Percentiles rank a stretch among this genome's conserved stretches.
These are phyloP conservation scores for Xestia rhomboidea DNA, from an alignment of 2,888 invertebrate genomes.

Conservation along the genomic window DNA sequence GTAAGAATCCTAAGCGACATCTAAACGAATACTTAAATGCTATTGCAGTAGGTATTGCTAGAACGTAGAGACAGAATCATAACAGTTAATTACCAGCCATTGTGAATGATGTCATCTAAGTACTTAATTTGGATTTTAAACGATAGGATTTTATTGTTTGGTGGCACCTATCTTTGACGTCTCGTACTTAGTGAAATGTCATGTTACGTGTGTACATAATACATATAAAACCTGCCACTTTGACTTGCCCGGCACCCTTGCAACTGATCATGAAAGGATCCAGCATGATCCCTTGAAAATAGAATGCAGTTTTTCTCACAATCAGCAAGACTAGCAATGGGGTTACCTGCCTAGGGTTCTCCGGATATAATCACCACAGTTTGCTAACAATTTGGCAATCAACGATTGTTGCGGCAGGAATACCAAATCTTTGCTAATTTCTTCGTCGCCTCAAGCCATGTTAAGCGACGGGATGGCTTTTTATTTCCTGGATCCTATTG, in stretches of 20 bases:
- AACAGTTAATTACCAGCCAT: background rate
- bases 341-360: background rate
- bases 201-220: background rate
- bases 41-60: too few relatives aligned
- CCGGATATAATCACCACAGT: background rate
- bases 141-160: background rate
- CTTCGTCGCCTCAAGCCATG: background rate
- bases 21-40: too few relatives aligned
- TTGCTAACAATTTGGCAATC: background rate
- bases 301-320: background rate
- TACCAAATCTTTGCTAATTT: background rate
- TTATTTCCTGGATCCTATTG: background rate
- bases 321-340: background rate
- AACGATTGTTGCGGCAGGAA: background rate
- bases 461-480: background rate
- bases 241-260: background rate
- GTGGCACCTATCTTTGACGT: background rate
- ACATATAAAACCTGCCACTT: background rate
- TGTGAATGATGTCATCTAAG: background rate
- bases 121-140: background rate
- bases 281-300: background rate
- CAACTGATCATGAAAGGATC: background rate
- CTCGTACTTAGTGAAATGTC: background rate
- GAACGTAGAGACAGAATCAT: conserved; percentile 4
- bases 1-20: too few relatives aligned